phyloP scores from a whole-genome alignment of 2,888 invertebrate genomes.

The Drosophila sordidula region DNA sequence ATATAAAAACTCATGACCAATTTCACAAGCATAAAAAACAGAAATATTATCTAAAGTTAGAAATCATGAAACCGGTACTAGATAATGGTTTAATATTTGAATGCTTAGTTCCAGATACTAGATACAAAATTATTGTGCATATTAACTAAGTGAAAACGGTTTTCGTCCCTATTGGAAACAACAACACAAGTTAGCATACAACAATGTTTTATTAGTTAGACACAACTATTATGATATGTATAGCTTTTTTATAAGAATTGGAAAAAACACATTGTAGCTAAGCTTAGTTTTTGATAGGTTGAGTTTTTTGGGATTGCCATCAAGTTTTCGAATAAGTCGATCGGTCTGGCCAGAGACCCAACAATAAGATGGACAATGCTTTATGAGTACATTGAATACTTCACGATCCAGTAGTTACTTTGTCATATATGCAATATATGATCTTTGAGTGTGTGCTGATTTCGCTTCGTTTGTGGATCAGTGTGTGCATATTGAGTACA shows the following conservation, averaged over 20 bases:
- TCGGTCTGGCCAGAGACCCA: slow-evolving; percentile 18
- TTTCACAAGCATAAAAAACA: slow-evolving; percentile 31
- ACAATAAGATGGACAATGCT: slow-evolving; percentile 49
- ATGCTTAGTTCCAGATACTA: slow-evolving; percentile 25
- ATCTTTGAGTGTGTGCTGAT: slow-evolving; percentile 59
- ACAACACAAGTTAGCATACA: background rate
- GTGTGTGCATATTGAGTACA: slow-evolving; percentile 51
- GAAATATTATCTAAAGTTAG: slow-evolving; percentile 28
- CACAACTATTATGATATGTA: slow-evolving; percentile 55
- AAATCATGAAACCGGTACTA: slow-evolving; percentile 36
- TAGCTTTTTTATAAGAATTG: slow-evolving; percentile 56
- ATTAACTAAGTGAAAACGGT: slow-evolving; percentile 61
- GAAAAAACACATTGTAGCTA: slow-evolving; percentile 35
- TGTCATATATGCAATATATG: slow-evolving; percentile 76
- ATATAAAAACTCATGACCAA: slow-evolving; percentile 49
- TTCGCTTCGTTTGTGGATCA: slow-evolving; percentile 73
- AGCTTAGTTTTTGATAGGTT: slow-evolving; percentile 73
- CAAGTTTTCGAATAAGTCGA: slow-evolving; percentile 18
- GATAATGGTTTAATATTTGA: slow-evolving; percentile 18
- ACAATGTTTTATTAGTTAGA: slow-evolving; percentile 71
- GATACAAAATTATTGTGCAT: slow-evolving; percentile 23
- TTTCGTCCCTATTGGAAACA: slow-evolving; percentile 75
- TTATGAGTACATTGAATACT: slow-evolving; percentile 51
- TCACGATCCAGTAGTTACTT: slow-evolving; percentile 79
- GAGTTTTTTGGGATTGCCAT: slow-evolving; percentile 44